Evolutionary conservation across 2,113 vertebrate genomes (phyloP), one percentile per base, ranked within the genome.

Genomic region (Odobenus rosmarus): DNA sequence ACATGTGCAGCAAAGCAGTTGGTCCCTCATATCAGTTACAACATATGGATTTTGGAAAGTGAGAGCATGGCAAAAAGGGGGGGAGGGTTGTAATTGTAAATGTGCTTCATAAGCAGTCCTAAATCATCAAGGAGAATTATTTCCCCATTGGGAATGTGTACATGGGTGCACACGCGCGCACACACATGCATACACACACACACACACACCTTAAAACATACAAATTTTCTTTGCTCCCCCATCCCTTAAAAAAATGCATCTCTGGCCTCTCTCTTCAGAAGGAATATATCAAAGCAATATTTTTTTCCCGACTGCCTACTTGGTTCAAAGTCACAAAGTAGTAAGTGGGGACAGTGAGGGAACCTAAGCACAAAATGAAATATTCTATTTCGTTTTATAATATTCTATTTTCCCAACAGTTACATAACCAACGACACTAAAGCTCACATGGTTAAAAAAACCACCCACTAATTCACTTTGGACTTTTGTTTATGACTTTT

Each of bases 11-110:
- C 82, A 57, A 82, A 77, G 57, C 80, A 85, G 77, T 80, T 49
- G 69, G 92, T 0, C 16, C 82, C 93, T 69, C 83, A 0, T 97
- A 96, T 98, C 98, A 94, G 69, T 97, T 95, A 96, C 96, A 76
- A 36, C 97, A 95, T 96, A 59, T 71, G 97, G 97, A 84, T 74
- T 97, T 91, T 85, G 83, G 79, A 90, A 92, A 94, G 74, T 71
- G 57, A 89, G 64, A 96, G 53, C 39, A 7, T 7, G 74, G 77
- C 61, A 42, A 64, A 83, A 62, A 49, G 7, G 4, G 4, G 23
- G 10, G 12, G 4, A 18, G 10, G 46, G 21, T 1, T 42, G 49
- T 86, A 12, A 87, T 64, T 77, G 93, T 51, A 88, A 97, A 81
- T 88, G 81, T 80, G 42, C 92, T 82, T 93, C 86, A 72, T 83